Percentiles rank a stretch among this genome's conserved stretches.
Evolutionary conservation across 1,140 invertebrate genomes (phyloP).

Genomic region (Drosophila parabipectinata): DNA sequence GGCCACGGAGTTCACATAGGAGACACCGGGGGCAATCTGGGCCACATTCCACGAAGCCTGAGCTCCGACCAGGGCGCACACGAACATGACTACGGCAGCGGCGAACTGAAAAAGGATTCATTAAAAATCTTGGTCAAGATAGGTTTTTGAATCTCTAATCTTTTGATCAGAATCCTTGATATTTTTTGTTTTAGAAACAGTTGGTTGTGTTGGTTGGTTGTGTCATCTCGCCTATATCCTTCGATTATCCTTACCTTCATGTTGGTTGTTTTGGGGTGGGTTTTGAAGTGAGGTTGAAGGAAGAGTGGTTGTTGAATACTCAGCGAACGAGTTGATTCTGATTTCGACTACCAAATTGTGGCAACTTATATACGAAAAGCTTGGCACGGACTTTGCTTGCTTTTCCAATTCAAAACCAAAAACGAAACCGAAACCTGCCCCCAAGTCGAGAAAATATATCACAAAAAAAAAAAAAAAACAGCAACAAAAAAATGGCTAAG

Average conservation of each 20-base stretch:
- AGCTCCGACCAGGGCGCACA: slow-evolving; percentile 76
- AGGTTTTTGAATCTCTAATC: neutral
- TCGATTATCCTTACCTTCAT: slow-evolving; percentile 71
- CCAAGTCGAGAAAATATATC: slow-evolving; percentile 66
- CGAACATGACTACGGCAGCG: slow-evolving; percentile 84
- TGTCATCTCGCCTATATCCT: neutral
- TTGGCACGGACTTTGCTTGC: slow-evolving; percentile 54
- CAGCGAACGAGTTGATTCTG: slow-evolving; percentile 83
- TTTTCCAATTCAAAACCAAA: slow-evolving; percentile 30
- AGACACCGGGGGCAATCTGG: slow-evolving; percentile 70
- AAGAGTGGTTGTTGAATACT: slow-evolving; percentile 77
- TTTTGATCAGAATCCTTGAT: no score
- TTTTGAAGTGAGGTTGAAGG: slow-evolving; percentile 58
- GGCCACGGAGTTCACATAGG: slow-evolving; percentile 71
- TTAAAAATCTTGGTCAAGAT: neutral
- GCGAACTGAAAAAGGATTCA: slow-evolving; percentile 69
- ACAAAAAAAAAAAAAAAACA: slow-evolving; percentile 34
- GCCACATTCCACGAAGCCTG: slow-evolving; percentile 66
- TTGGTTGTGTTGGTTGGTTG: no score
- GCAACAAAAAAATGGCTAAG: slow-evolving; percentile 9
- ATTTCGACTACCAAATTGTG: slow-evolving; percentile 82
- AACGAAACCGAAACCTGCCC: slow-evolving; percentile 27
- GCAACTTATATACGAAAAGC: slow-evolving; percentile 83
- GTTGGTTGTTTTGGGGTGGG: slow-evolving; percentile 47
- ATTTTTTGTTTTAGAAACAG: neutral